Evolutionary conservation across 2,113 vertebrate species (phyloP).

Genomic region (Tachycineta bicolor): DNA sequence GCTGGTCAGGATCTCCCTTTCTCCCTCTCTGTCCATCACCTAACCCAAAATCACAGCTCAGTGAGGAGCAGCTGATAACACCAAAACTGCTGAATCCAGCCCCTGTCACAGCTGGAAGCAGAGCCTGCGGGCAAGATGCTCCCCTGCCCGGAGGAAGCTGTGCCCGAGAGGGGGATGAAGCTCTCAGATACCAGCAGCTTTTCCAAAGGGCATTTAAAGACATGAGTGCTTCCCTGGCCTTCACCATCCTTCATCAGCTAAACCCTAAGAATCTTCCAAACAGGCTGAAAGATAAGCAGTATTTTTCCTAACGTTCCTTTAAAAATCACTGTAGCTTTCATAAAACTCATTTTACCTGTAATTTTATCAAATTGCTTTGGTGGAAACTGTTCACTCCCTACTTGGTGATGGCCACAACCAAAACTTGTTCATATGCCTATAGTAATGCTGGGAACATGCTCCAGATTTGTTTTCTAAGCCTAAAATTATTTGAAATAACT

Average conservation of each 20-base stretch:
- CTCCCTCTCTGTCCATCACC: not conserved
- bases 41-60: not conserved
- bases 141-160: not conserved
- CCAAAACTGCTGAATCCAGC: not conserved
- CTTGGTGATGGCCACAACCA: not conserved
- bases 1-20: too few relatives aligned
- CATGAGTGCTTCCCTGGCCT: not conserved
- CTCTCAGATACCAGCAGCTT: not conserved
- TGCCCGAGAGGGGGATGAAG: accelerated
- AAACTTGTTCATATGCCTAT: not conserved
- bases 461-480: not conserved
- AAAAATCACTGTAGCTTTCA: not conserved
- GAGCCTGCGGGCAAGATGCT: not conserved
- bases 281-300: not conserved
- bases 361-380: not conserved
- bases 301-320: not conserved
- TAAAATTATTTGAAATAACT: not conserved
- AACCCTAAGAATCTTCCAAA: not conserved
- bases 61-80: not conserved
- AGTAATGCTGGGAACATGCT: not conserved
- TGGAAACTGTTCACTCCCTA: too few relatives aligned
- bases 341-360: not conserved
- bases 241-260: not conserved
- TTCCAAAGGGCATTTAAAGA: not conserved
- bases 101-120: not conserved